Conservation (phyloP, 2,888 invertebrate species). For the Neoascia interrupta region DNA sequence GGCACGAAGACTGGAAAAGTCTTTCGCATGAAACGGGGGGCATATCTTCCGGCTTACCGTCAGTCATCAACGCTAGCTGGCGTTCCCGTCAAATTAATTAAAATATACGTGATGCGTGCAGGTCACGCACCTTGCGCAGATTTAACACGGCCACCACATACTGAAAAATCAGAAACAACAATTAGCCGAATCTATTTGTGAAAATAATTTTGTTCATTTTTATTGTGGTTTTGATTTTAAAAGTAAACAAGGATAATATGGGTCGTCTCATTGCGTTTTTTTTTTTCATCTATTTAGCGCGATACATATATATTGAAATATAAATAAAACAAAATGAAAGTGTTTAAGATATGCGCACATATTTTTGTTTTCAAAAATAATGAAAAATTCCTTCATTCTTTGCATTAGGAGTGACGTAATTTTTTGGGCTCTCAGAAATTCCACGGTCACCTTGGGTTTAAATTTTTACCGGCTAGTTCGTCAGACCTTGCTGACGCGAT, state of each 20-base stretch:
- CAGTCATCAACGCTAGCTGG: slow-evolving; percentile 1
- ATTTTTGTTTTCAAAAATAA: too few species aligned
- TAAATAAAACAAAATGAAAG: too few species aligned
- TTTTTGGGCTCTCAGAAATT: too few species aligned
- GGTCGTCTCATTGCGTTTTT: neutral
- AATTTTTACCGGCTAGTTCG: too few species aligned
- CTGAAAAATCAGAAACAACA: slow-evolving; percentile 14
- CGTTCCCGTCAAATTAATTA: slow-evolving; percentile 34
- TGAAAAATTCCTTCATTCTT: too few species aligned
- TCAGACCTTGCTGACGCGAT: too few species aligned
- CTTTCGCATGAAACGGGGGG: slow-evolving; percentile 27
- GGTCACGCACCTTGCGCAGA: slow-evolving; percentile 38
- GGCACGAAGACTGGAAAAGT: neutral
- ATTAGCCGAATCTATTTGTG: slow-evolving; percentile 1
- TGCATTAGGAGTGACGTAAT: too few species aligned
- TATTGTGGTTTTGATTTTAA: neutral
- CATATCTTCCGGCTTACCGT: slow-evolving; percentile 11
- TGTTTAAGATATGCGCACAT: too few species aligned
- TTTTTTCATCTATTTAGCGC: neutral
- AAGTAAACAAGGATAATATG: neutral
- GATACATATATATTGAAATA: neutral
- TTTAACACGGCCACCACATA: slow-evolving; percentile 8
- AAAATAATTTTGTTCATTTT: neutral
- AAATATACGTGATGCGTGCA: slow-evolving; percentile 11
- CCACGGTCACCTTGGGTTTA: too few species aligned